phyloP scores from a whole-genome alignment of 2,888 invertebrate species.

The Eupeodes luniger region DNA sequence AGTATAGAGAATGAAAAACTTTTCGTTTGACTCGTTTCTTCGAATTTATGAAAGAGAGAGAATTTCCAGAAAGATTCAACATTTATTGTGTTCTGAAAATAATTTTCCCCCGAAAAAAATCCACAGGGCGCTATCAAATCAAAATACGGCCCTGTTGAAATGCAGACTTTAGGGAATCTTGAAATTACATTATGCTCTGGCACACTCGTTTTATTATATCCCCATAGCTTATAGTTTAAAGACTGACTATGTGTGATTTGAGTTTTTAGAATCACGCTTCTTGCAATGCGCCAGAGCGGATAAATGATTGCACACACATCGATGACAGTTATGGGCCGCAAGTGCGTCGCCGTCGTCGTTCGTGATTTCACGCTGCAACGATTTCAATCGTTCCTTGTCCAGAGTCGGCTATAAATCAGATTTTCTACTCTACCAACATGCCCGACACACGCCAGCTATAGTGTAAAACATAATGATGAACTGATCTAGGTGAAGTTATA shows the following conservation, averaged over 20 bases:
- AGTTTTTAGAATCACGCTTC: slow-evolving; percentile 32
- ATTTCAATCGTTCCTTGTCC: slow-evolving; percentile 51
- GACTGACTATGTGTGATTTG: slow-evolving; percentile 16
- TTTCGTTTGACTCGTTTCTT: no score
- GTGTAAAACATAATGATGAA: background rate
- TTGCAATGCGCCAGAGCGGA: slow-evolving; percentile 35
- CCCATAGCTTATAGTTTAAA: background rate
- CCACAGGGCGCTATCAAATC: background rate
- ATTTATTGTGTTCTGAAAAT: no score
- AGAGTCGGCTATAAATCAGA: slow-evolving; percentile 62
- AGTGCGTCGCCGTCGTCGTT: slow-evolving; percentile 68
- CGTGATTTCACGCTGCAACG: slow-evolving; percentile 67
- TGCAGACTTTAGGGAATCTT: background rate
- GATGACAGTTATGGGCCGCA: slow-evolving; percentile 65
- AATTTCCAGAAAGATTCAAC: no score
- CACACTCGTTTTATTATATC: slow-evolving; percentile 2
- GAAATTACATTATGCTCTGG: slow-evolving; percentile 11
- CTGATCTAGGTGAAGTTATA: slow-evolving; percentile 19
- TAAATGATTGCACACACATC: slow-evolving; percentile 66
- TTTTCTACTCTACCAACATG: slow-evolving; percentile 18
- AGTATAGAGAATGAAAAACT: no score
- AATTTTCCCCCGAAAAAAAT: no score
- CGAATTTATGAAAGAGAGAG: no score
- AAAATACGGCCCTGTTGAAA: background rate
- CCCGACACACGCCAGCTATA: background rate